Base-by-base conservation (phyloP, 2,113 vertebrate species). In the Gadus macrocephalus region DNA sequence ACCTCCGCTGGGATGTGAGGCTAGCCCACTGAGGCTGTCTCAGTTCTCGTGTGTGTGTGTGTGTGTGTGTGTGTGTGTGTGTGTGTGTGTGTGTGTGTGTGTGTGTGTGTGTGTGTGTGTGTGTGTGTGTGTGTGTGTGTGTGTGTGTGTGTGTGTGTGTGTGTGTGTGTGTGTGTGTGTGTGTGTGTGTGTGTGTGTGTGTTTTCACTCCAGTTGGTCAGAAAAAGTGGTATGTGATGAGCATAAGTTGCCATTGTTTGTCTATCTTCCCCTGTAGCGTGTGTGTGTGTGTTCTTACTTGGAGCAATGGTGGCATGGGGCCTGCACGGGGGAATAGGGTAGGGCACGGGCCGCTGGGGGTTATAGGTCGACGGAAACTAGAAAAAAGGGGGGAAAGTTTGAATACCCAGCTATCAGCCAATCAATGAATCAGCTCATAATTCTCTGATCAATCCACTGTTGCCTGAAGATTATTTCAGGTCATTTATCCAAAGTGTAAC, bases 331-430 rank as follows among this genome's bases (percentile, higher is more conserved):
- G 97, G 97, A 83, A 99, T 99, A 0, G 97, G 97, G 62, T 99
- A 99, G 19, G 97, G 97, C 83, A 99, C 94, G 70, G 97, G 97
- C 67, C 96, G 95, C 84, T 98, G 95, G 65, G 96, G 96, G 79
- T 98, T 98, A 81, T 98, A 98, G 15, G 93, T 93, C 74, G 95
- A 93, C 78, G 97, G 97, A 78, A 96, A 95, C 96, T 98, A 82
- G 27, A 59, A 4, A 60, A 53, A 4, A 81, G 60, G 70, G 58
- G 3, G 3, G 63, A 70, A 72, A 15, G 62, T 28, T n/a, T 1
- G 4, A 25, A n/a, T 16, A 16, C 22, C 9, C 22, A 20, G n/a
- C 9, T 19, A 61, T 11, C 2, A 61, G 59, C n/a, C 56, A n/a
- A 59, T n/a, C 15, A n/a, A 9, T 61, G 20, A 61, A 61, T 19